Conservation (phyloP, 2,113 vertebrate genomes). For the Stegostoma tigrinum region DNA sequence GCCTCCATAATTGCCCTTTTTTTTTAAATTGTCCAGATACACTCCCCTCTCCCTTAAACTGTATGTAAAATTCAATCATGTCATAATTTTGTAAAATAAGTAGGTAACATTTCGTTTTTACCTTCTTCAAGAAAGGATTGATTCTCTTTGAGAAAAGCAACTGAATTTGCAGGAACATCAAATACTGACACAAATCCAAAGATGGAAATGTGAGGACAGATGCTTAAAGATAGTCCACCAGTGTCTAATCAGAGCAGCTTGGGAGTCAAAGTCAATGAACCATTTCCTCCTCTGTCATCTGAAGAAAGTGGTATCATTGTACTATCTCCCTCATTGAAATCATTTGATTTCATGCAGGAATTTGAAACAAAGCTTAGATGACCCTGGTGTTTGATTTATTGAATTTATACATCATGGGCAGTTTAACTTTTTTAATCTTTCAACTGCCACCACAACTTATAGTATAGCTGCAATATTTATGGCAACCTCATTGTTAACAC, state of each 20-base stretch:
- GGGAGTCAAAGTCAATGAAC: not conserved
- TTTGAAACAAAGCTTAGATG: not conserved
- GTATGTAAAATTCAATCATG: too few relatives aligned
- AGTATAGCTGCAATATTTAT: too few relatives aligned
- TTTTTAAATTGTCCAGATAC: too few relatives aligned
- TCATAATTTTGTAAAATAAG: too few relatives aligned
- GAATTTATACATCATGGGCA: not conserved
- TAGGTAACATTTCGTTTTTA: too few relatives aligned
- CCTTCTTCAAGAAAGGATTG: too few relatives aligned
- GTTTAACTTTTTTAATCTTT: not conserved
- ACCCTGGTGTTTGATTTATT: not conserved
- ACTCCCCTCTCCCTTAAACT: too few relatives aligned
- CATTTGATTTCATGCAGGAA: not conserved
- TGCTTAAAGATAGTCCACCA: not conserved
- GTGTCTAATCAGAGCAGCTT: not conserved
- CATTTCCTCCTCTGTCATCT: not conserved
- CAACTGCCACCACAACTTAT: not conserved
- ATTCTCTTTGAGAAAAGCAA: too few relatives aligned
- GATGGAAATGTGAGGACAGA: not conserved
- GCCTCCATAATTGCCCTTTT: too few relatives aligned
- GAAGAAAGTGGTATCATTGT: not conserved
- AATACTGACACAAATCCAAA: not conserved
- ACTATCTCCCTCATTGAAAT: not conserved
- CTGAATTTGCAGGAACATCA: too few relatives aligned
- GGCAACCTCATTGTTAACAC: too few relatives aligned